These are phyloP conservation scores for Hydropotes inermis DNA, from an alignment of 2,113 vertebrate species.

Conservation along the genomic window DNA sequence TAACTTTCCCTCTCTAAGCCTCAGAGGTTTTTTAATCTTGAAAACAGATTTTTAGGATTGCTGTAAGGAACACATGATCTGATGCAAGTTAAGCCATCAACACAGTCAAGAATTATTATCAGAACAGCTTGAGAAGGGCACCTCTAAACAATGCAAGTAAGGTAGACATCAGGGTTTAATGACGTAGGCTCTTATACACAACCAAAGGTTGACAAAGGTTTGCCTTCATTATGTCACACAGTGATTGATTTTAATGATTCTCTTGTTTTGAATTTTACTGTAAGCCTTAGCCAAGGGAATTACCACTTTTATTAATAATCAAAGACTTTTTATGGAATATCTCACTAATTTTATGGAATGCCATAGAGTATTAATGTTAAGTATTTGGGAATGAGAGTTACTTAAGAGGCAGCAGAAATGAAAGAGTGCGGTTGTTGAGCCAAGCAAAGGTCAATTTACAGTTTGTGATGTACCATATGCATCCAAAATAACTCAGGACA, in stretches of 20 bases:
- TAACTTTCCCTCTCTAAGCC: not conserved
- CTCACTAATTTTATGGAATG: not conserved
- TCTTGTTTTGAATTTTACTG: conserved; percentile 26
- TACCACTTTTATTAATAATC: not conserved
- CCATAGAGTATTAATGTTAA: not conserved
- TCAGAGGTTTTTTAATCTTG: not conserved
- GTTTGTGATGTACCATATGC: not conserved
- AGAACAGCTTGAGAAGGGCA: not conserved
- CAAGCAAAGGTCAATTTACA: not conserved
- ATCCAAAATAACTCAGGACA: not conserved
- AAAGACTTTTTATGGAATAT: not conserved
- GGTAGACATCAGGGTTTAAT: not conserved
- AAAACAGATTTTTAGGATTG: not conserved
- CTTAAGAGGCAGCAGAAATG: not conserved
- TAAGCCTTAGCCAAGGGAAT: not conserved
- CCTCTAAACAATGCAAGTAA: not conserved
- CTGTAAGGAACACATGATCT: not conserved
- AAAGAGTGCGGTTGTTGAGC: not conserved
- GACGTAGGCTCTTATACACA: not conserved
- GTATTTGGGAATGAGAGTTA: not conserved
- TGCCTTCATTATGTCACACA: not conserved
- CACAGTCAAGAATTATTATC: not conserved
- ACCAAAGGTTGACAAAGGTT: not conserved
- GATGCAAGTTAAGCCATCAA: not conserved
- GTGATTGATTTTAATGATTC: not conserved